phyloP scores from a whole-genome alignment of 2,113 vertebrate genomes.

The Psophia crepitans region DNA sequence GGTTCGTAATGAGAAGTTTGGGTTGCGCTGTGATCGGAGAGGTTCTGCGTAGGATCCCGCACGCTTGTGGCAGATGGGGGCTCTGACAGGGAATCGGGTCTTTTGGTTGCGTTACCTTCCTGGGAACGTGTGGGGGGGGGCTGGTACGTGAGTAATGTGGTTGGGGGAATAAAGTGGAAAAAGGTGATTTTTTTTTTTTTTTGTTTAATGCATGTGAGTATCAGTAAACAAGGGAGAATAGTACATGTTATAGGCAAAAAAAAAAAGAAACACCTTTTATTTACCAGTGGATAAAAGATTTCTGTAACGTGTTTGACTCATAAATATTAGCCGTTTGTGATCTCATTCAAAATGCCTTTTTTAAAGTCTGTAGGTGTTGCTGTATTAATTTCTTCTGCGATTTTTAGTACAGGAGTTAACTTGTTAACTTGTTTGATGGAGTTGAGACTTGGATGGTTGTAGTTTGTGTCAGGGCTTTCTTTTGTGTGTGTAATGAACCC shows the following conservation, averaged over 20 bases:
- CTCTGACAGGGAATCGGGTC: background rate
- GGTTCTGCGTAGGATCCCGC: background rate
- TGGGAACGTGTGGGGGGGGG: background rate
- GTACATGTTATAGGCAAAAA: no score
- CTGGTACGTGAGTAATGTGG: background rate
- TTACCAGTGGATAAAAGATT: background rate
- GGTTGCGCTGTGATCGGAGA: background rate
- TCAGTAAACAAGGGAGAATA: background rate
- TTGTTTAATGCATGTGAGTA: fast-evolving
- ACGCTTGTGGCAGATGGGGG: background rate
- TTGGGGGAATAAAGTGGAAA: background rate
- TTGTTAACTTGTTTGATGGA: background rate
- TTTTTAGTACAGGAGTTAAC: background rate
- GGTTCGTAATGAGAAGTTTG: background rate
- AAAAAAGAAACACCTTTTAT: background rate
- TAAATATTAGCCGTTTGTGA: background rate
- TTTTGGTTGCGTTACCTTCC: background rate
- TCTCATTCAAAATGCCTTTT: background rate
- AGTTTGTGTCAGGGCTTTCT: background rate
- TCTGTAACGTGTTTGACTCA: background rate
- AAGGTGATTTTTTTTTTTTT: fast-evolving
- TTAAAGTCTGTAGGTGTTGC: background rate
- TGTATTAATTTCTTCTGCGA: background rate
- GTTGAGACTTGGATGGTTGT: background rate
- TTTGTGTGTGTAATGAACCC: background rate